These are phyloP conservation scores for Telmatherina bonti DNA, from an alignment of 2,797 vertebrate species.

Conservation along the genomic window DNA sequence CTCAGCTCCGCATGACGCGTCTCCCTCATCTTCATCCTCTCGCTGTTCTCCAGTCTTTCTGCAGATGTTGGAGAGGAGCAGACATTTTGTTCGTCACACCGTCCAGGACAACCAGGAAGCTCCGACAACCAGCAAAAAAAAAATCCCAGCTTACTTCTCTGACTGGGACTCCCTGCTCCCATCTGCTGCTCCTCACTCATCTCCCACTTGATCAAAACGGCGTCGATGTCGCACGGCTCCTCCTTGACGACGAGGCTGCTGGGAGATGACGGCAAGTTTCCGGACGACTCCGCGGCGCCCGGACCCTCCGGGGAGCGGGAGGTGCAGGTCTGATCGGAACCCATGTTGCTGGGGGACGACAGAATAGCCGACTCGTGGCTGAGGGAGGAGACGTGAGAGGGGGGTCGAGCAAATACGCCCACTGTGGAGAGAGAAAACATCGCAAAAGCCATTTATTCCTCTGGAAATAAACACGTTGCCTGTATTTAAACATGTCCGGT, in stretches of 20 bases:
- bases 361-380: slow-evolving; percentile 49
- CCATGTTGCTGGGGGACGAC: slow-evolving; percentile 43
- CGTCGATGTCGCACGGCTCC: slow-evolving; percentile 67
- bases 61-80: neutral
- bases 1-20: slow-evolving; percentile 53
- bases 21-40: slow-evolving; percentile 46
- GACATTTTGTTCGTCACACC: neutral
- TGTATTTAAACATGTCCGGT: too few species aligned
- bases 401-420: slow-evolving; percentile 52
- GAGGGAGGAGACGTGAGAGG: slow-evolving; percentile 54
- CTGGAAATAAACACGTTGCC: too few species aligned
- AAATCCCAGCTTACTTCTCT: slow-evolving; percentile 12
- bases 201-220: slow-evolving; percentile 72
- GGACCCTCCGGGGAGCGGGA: slow-evolving; percentile 45
- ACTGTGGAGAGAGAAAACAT: slow-evolving; percentile 41
- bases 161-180: neutral
- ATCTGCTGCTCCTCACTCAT: slow-evolving; percentile 63
- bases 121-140: neutral
- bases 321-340: slow-evolving; percentile 44
- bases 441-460: neutral
- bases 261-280: slow-evolving; percentile 36
- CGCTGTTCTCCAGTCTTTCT: slow-evolving; percentile 53
- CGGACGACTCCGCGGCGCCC: neutral
- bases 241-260: slow-evolving; percentile 68
- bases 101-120: too few species aligned